phyloP scores from a whole-genome alignment of 2,888 invertebrate species.

The Falcaria lacertinaria region DNA sequence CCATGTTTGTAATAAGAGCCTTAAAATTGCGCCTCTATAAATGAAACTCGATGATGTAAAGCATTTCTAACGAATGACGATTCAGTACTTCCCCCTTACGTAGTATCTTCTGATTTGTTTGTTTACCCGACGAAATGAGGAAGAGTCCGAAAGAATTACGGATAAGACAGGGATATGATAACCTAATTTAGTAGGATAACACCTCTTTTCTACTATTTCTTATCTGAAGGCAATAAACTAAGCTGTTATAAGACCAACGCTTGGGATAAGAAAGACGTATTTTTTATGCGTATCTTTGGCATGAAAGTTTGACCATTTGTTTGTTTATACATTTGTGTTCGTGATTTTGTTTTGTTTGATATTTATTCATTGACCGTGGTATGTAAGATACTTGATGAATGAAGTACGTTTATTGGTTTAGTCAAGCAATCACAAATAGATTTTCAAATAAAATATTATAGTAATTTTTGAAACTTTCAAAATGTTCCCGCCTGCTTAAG shows the following conservation, averaged over 20 bases:
- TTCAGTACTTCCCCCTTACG: constrained; percentile 13
- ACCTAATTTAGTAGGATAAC: neutral
- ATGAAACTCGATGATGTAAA: constrained; percentile 22
- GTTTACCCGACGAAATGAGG: constrained; percentile 4
- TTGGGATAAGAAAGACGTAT: neutral
- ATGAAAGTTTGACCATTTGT: no score
- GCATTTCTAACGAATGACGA: constrained; percentile 19
- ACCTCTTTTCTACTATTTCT: neutral
- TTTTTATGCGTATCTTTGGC: no score
- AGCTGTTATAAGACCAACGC: neutral
- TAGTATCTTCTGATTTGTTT: constrained; percentile 16
- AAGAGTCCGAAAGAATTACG: neutral
- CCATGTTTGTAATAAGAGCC: constrained; percentile 11
- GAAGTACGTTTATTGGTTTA: no score
- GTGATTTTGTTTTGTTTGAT: no score
- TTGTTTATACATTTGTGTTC: no score
- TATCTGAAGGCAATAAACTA: neutral
- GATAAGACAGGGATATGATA: neutral
- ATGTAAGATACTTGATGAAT: no score
- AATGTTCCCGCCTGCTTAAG: no score
- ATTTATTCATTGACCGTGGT: no score
- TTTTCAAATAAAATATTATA: no score
- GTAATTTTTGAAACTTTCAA: no score
- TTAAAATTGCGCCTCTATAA: constrained; percentile 13
- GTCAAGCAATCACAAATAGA: no score